phyloP scores from a whole-genome alignment of 2,888 invertebrate genomes.

The Gerris lacustris region DNA sequence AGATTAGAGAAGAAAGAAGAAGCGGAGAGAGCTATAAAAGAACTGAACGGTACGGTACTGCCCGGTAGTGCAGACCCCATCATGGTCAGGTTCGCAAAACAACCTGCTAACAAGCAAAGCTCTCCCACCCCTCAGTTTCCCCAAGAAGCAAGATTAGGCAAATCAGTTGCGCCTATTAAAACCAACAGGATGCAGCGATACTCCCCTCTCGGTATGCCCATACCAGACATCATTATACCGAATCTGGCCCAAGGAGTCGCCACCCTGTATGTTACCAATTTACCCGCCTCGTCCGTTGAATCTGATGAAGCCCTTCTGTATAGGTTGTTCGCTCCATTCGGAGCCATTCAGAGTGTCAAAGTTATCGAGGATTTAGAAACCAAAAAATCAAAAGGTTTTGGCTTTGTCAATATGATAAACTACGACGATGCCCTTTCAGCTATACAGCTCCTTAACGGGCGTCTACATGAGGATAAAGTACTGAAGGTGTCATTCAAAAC shows the following conservation, averaged over 20 bases:
- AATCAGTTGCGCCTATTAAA: conserved; percentile 1
- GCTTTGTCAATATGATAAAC: background rate
- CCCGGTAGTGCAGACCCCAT: conserved; percentile 75
- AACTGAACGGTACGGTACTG: conserved; percentile 75
- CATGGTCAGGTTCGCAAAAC: conserved; percentile 86
- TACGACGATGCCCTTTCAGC: background rate
- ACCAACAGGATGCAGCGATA: background rate
- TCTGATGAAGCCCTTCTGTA: background rate
- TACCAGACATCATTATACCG: background rate
- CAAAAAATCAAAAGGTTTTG: background rate
- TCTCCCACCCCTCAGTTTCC: conserved; percentile 45
- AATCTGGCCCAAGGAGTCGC: background rate
- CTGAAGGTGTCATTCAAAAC: background rate
- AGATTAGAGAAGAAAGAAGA: conserved; percentile 79
- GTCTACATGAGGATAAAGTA: background rate
- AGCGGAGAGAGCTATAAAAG: conserved; percentile 78
- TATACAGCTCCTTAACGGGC: background rate
- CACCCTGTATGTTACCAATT: conserved; percentile 10
- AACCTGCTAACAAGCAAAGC: conserved; percentile 71
- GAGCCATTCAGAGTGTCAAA: conserved; percentile 1
- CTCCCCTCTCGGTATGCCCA: background rate
- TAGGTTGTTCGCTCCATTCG: background rate
- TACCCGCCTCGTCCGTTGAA: background rate
- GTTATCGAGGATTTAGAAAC: conserved; percentile 1
- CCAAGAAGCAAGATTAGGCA: background rate